Percentiles rank a stretch among this genome's conserved stretches.
Conservation (phyloP, 2,113 vertebrate species). For the Scortum barcoo region DNA sequence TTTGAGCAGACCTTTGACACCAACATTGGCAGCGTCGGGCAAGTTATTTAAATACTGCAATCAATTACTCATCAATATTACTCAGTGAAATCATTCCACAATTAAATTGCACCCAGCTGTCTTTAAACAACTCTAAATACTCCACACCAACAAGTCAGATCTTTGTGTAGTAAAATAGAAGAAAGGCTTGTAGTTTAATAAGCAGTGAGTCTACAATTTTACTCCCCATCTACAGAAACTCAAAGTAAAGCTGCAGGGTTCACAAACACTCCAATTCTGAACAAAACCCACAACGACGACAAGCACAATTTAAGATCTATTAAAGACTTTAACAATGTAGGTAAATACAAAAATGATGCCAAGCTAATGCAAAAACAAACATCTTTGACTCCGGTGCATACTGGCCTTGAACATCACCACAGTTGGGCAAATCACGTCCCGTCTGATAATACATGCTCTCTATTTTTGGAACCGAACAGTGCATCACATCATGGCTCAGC, state of each 20-base stretch:
- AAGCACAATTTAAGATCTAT: too few relatives aligned
- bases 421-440: slow-evolving; percentile 4
- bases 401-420: slow-evolving; percentile 3
- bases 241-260: not conserved
- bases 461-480: slow-evolving; percentile 34
- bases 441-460: not conserved
- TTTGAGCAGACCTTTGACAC: not conserved
- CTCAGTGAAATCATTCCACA: not conserved
- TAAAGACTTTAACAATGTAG: not conserved
- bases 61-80: slow-evolving; percentile 1
- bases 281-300: too few relatives aligned
- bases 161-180: not conserved
- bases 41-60: not conserved
- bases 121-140: not conserved
- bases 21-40: not conserved
- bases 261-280: not conserved
- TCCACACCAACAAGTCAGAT: not conserved
- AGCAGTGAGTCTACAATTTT: not conserved
- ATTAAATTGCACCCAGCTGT: not conserved
- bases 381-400: not conserved
- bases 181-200: not conserved
- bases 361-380: not conserved
- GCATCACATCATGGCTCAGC: slow-evolving; percentile 3
- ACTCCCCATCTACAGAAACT: not conserved
- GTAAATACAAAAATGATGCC: not conserved